These are phyloP conservation scores for Suillia variegata DNA, from an alignment of 2,888 invertebrate species.

Conservation along the genomic window DNA sequence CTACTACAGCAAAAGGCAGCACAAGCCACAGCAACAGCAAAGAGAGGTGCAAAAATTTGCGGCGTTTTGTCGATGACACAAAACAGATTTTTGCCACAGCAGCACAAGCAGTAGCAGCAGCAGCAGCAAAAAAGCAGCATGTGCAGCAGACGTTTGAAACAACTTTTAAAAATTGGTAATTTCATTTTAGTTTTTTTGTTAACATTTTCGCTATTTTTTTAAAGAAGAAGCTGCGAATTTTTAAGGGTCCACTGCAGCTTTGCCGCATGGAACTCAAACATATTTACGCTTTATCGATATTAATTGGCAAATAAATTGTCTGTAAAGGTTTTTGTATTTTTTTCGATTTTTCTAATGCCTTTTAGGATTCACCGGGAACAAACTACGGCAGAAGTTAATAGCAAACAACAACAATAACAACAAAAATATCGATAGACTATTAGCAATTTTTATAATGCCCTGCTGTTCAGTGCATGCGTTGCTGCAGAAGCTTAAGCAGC, in stretches of 20 bases:
- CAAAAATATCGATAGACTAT: too few relatives aligned
- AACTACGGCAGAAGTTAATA: too few relatives aligned
- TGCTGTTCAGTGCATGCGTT: neutral
- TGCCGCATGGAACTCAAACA: constrained; percentile 37
- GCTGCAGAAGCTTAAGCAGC: constrained; percentile 14
- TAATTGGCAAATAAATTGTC: constrained; percentile 58
- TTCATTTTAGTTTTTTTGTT: constrained; percentile 7
- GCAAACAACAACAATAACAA: too few relatives aligned
- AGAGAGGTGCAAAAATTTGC: constrained; percentile 16
- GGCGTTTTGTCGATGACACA: constrained; percentile 22
- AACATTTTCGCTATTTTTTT: neutral
- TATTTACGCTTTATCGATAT: constrained; percentile 44
- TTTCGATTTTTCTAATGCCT: neutral
- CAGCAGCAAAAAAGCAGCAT: neutral
- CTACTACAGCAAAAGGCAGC: constrained; percentile 4
- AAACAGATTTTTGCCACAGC: constrained; percentile 29
- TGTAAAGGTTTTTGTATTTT: constrained; percentile 37
- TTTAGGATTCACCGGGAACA: too few relatives aligned
- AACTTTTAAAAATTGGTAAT: constrained; percentile 18
- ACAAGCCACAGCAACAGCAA: constrained; percentile 22
- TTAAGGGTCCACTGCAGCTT: too few relatives aligned
- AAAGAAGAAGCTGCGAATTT: neutral
- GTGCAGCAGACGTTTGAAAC: neutral
- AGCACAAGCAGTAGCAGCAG: neutral
- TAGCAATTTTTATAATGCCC: neutral